These are phyloP conservation scores for Conger conger DNA, from an alignment of 2,113 vertebrate species.

Conservation along the genomic window DNA sequence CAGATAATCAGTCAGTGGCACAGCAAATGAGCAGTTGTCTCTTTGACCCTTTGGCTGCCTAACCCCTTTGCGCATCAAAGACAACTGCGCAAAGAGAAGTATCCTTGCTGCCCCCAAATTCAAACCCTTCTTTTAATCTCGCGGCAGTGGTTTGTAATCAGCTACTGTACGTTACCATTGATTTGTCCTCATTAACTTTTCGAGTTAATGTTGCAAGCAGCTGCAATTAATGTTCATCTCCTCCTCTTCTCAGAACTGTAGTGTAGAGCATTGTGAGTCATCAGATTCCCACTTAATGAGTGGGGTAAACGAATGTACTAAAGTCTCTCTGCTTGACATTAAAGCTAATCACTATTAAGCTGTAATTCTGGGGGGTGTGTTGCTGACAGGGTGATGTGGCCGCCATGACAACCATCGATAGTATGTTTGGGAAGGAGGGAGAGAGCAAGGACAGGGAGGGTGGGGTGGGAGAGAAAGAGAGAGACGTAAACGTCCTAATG, in stretches of 20 bases:
- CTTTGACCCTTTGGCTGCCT: neutral
- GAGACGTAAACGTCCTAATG: neutral
- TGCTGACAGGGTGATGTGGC: neutral
- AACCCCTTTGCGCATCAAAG: neutral
- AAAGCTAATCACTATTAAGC: slow-evolving; percentile 24
- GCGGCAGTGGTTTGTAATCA: neutral
- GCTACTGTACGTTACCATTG: neutral
- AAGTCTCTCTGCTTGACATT: slow-evolving; percentile 12
- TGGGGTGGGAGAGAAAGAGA: neutral
- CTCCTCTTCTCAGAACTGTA: neutral
- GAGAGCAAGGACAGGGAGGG: neutral
- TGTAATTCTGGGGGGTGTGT: slow-evolving; percentile 9
- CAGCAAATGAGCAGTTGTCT: neutral
- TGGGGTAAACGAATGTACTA: slow-evolving; percentile 10
- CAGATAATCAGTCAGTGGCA: neutral
- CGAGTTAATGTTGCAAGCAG: slow-evolving; percentile 1
- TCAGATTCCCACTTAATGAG: slow-evolving; percentile 11
- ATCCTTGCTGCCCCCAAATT: too few relatives aligned
- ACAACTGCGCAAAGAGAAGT: neutral
- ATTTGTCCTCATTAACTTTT: slow-evolving; percentile 12
- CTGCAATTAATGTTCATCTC: slow-evolving; percentile 17
- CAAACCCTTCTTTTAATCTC: neutral
- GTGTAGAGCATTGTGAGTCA: neutral
- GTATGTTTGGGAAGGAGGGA: neutral
- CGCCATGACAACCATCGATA: slow-evolving; percentile 11